Evolutionary conservation across 2,797 vertebrate genomes (phyloP), one percentile per base, ranked within the genome.

Genomic region (Labeo calbasu): DNA sequence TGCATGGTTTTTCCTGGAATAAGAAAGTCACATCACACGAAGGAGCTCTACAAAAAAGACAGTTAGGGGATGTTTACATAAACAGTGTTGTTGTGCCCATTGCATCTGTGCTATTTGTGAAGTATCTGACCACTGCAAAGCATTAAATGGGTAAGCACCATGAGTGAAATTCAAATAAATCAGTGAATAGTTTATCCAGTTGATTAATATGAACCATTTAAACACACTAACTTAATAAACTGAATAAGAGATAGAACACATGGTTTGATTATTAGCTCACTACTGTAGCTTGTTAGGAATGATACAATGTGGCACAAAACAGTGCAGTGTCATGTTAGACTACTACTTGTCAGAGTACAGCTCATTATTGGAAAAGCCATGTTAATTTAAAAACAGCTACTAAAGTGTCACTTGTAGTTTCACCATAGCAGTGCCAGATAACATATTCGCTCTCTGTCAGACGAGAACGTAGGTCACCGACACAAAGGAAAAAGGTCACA

Each of bases 1-100:
- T 57, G 80, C 83, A 85, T 68, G 3, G 48, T 70, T 80, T 88
- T 93, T 93, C 91, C 92, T 90, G 89, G 90, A 95, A 94, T 28
- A 59, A 82, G 87, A 91, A 89, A 83, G 84, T 53, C 83, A 82
- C 89, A 91, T 92, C 90, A 91, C 77, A 90, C 85, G 28, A 87
- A 80, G 90, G 90, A 80, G 89, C 66, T 15, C 12, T 40, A 36
- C 23, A 63, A 77, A 66, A 69, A 72, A 32, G 50, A 87, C 15
- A 65, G 59, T 28, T 50, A 48, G 77, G 17, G 23, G 2, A 63
- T 2, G 10, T 61, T 77, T 76, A 59, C 21, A 76, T 43, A 59
- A 76, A 59, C 21, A n/a, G 50, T 55, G 50, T 57, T 57, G 40
- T 40, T 76, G 51, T 76, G 73, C 59, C 32, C 4, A 1, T 7